A percentile compares a stretch with the other conserved stretches of the same genome.
Conservation (phyloP, 2,113 vertebrate genomes). For the Corapipo altera region DNA sequence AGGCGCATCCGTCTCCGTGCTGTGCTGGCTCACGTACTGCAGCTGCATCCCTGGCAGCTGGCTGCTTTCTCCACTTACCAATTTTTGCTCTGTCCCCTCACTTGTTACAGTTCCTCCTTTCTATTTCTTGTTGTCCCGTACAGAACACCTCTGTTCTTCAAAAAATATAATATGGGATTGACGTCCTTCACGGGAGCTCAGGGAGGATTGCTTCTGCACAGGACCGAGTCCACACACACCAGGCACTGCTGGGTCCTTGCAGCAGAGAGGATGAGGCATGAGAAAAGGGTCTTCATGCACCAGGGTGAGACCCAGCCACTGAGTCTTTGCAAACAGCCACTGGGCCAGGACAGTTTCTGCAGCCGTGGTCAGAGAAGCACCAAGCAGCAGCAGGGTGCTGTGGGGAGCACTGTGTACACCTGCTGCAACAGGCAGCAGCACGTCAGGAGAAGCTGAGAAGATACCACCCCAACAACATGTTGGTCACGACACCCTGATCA, state of each 20-base stretch:
- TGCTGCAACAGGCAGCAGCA: not conserved
- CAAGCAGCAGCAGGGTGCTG: rapidly evolving
- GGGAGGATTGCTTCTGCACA: not conserved
- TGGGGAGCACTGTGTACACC: rapidly evolving
- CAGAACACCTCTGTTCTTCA: not conserved
- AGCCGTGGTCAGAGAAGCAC: rapidly evolving
- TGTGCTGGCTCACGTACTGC: not conserved
- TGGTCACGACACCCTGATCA: not conserved
- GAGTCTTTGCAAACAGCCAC: not conserved
- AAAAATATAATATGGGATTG: rapidly evolving
- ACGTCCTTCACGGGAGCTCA: not conserved
- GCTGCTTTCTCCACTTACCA: not conserved
- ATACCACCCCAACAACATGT: not conserved
- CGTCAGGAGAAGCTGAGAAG: not conserved
- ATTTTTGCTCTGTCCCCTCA: not conserved
- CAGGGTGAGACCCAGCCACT: not conserved
- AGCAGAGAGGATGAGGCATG: not conserved
- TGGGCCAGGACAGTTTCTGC: not conserved
- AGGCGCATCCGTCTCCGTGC: not conserved
- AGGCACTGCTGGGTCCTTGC: not conserved
- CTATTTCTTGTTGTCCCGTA: not conserved
- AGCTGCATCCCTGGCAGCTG: not conserved
- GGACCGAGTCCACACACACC: not conserved
- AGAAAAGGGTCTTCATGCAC: rapidly evolving
- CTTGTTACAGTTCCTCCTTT: not conserved